A percentile compares a stretch with the other conserved stretches of the same genome.
Conservation (phyloP, 2,113 vertebrate species). For the Apodemus speciosus region DNA sequence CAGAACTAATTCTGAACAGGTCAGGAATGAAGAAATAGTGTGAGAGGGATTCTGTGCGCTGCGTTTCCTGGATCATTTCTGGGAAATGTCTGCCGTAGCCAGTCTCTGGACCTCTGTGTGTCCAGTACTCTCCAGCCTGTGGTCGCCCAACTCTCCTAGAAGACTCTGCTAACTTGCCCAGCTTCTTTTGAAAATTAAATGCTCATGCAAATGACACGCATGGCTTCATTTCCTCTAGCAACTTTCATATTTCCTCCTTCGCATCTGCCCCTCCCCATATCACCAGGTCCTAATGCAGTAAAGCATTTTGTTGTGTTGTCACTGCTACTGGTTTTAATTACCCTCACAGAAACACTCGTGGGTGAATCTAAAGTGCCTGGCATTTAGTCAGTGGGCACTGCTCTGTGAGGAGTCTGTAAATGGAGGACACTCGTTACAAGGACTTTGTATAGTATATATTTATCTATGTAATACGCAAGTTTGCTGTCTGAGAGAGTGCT, state of each 20-base stretch:
- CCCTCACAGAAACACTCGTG: not conserved
- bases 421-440: not conserved
- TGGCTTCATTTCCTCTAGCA: not conserved
- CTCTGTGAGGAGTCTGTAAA: not conserved
- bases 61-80: not conserved
- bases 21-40: not conserved
- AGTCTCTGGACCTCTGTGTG: not conserved
- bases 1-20: not conserved
- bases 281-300: not conserved
- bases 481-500: not conserved
- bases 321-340: not conserved
- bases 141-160: not conserved
- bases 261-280: not conserved
- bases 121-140: not conserved
- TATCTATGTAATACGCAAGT: not conserved
- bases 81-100: not conserved
- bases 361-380: not conserved
- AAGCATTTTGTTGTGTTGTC: not conserved
- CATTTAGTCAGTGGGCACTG: not conserved
- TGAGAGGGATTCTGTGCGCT: not conserved
- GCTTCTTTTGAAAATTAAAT: not conserved
- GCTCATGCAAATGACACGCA: rapidly evolving
- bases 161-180: not conserved
- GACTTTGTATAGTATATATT: not conserved
- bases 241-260: not conserved